These are phyloP conservation scores for Sinocyclocheilus anophthalmus DNA, from an alignment of 2,113 vertebrate genomes.

Conservation along the genomic window DNA sequence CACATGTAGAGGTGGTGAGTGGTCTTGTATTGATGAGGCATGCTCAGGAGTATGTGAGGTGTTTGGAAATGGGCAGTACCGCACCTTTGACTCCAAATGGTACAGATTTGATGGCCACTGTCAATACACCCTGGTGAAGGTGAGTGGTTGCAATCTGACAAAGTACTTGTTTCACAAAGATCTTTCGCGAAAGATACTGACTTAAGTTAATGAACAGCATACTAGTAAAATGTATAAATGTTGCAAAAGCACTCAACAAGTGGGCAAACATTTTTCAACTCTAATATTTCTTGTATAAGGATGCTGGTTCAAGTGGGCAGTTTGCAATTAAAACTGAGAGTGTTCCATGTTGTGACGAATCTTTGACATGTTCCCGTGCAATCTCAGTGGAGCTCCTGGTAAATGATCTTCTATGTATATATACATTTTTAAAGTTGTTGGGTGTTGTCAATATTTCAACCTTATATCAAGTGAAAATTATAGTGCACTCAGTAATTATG, in stretches of 20 bases:
- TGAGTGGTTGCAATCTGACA: slow-evolving; percentile 51
- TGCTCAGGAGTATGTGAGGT: slow-evolving; percentile 74
- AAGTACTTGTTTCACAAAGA: background rate
- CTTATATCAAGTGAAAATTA: background rate
- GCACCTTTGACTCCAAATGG: slow-evolving; percentile 77
- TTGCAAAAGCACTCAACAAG: background rate
- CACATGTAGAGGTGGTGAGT: slow-evolving; percentile 66
- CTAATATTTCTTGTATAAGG: slow-evolving; percentile 64
- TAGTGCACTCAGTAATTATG: background rate
- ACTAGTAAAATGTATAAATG: background rate
- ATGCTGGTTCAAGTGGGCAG: slow-evolving; percentile 70
- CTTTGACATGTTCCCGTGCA: slow-evolving; percentile 80
- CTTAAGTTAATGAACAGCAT: too few species aligned
- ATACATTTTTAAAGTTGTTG: background rate
- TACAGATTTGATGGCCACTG: slow-evolving; percentile 75
- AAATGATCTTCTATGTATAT: background rate
- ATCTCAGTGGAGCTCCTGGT: slow-evolving; percentile 77
- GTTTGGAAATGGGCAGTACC: slow-evolving; percentile 78
- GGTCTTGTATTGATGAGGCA: slow-evolving; percentile 63
- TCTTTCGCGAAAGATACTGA: too few species aligned
- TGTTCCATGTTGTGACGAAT: slow-evolving; percentile 84
- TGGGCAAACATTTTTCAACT: background rate
- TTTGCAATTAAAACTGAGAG: slow-evolving; percentile 81
- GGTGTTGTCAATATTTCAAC: background rate
- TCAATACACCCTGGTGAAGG: slow-evolving; percentile 75